Base-by-base conservation (phyloP, 2,888 invertebrate genomes). In the Zaprionus lineosus region DNA sequence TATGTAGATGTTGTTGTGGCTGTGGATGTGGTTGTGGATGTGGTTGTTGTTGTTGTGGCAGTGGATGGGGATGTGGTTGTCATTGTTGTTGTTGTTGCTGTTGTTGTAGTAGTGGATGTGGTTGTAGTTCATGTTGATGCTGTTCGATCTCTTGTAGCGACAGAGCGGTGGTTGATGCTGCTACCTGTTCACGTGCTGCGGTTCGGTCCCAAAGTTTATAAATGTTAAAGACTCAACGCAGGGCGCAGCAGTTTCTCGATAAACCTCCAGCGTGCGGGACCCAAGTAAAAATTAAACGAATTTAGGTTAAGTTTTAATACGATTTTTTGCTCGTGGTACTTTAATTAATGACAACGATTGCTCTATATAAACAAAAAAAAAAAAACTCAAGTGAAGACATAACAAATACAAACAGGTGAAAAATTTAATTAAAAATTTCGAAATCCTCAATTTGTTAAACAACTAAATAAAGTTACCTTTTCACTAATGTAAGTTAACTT, bases 151-250 rank as follows among this genome's bases (percentile, higher is more conserved):
- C 59, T 67, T 72, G 37, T 28, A 39, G 60, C 51, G 60, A 67
- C 68, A 43, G 36, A 51, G 51, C 60, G 39, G 18, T 51, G 40
- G 21, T 55, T 28, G 65, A 31, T 39, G 55, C 33, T 39, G 74
- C 64, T 76, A 82, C 70, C 85, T 69, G 85, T 84, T 84, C 76
- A 76, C 83, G 76, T 76, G 76, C 79, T 84, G 67, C 73, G 14
- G 31, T 19, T 26, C 9, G 40, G 61, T 21, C 46, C 26, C 26
- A 15, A 66, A 86, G 84, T 86, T 84, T 86, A 84, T 84, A 84
- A 84, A 86, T 71, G 72, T 67, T 60, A 41, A 62, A 50, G 64
- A 47, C 72, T 50, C 62, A 29, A 55, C 67, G 65, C 65, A 75
- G 79, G 73, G 86, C 73, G 65, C 59, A 65, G 62, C 86, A 82